phyloP scores from a whole-genome alignment of 2,113 vertebrate species.

The Pseudonaja textilis region DNA sequence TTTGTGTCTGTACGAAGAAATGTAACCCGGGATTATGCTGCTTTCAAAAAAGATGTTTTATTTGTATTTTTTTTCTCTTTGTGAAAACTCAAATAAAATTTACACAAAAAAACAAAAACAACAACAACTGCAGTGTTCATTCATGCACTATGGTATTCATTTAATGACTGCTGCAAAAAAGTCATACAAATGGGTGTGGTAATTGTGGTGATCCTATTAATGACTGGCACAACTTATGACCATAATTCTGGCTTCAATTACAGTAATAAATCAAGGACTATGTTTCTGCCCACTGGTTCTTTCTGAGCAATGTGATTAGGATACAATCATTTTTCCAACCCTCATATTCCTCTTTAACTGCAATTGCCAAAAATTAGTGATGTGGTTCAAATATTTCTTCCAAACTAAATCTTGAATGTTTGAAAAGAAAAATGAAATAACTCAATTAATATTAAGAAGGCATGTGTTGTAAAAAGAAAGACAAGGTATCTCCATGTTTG shows the following conservation, averaged over 20 bases:
- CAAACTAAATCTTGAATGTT: background rate
- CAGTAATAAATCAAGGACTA: background rate
- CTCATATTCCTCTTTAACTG: background rate
- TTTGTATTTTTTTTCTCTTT: too few relatives aligned
- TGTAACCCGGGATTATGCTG: too few relatives aligned
- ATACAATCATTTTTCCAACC: background rate
- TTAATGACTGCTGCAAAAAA: background rate
- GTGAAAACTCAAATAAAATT: too few relatives aligned
- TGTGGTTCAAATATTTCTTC: background rate
- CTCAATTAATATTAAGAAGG: slow-evolving; percentile 4
- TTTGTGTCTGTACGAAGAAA: too few relatives aligned
- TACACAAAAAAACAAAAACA: too few relatives aligned
- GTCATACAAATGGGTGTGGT: background rate
- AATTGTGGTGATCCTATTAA: background rate
- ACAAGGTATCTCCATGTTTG: slow-evolving; percentile 36
- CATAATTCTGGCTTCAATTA: background rate
- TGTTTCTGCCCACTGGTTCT: background rate
- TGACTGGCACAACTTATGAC: background rate
- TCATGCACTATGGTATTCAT: background rate
- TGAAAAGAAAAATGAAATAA: background rate
- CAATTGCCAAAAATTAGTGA: background rate
- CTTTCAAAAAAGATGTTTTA: too few relatives aligned
- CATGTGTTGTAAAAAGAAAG: slow-evolving; percentile 34
- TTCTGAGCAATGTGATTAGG: background rate
- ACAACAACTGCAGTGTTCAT: background rate